Evolutionary conservation across 1,140 invertebrate genomes (phyloP).

Genomic region (Aphidius gifuensis): DNA sequence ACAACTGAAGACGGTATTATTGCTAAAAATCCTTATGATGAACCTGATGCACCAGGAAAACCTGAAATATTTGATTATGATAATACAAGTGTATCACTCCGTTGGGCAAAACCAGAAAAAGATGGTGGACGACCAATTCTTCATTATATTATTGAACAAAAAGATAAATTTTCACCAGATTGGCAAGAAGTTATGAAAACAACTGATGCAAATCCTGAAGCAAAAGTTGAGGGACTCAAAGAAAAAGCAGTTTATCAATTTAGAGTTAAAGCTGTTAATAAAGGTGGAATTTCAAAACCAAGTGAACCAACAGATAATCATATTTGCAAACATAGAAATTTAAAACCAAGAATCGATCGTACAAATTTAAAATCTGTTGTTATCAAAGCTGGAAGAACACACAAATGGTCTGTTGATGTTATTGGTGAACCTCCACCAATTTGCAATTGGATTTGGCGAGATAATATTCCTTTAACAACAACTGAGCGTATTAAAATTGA

Average conservation of each 20-base stretch:
- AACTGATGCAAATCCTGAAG: conserved; percentile 71
- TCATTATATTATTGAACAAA: conserved; percentile 94
- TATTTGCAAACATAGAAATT: conserved; percentile 86
- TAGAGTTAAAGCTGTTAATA: conserved; percentile 87
- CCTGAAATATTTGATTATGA: conserved; percentile 93
- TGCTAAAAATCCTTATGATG: conserved; percentile 96
- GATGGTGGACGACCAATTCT: conserved; percentile 94
- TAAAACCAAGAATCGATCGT: conserved; percentile 89
- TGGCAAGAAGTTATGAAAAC: conserved; percentile 87
- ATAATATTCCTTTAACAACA: conserved; percentile 75
- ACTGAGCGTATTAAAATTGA: conserved; percentile 86
- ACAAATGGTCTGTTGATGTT: conserved; percentile 91
- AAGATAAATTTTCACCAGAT: conserved; percentile 87
- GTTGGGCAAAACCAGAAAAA: conserved; percentile 84
- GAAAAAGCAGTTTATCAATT: conserved; percentile 94
- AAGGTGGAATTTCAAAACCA: conserved; percentile 82
- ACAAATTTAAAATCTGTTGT: conserved; percentile 81
- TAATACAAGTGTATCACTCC: conserved; percentile 82
- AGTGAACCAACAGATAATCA: conserved; percentile 90
- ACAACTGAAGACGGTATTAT: conserved; percentile 83
- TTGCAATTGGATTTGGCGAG: conserved; percentile 81
- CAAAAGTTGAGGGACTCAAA: conserved; percentile 82
- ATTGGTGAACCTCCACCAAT: conserved; percentile 85
- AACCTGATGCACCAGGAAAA: conserved; percentile 83
- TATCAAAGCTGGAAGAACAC: conserved; percentile 84